phyloP scores from a whole-genome alignment of 2,113 vertebrate species.

The Montifringilla adamsi region DNA sequence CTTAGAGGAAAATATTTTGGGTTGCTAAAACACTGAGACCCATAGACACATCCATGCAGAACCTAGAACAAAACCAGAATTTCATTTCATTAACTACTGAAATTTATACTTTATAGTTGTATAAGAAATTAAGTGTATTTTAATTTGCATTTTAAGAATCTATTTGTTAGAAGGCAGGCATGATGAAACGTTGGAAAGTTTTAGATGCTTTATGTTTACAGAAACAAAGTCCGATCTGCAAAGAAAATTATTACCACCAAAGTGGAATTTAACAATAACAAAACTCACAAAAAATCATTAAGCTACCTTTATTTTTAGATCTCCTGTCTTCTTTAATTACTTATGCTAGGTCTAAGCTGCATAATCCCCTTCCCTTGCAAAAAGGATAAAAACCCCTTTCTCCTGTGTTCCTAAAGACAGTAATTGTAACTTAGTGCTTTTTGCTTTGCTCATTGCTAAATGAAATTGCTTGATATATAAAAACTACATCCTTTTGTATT shows the following conservation, averaged over 20 bases:
- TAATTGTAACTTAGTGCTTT: neutral
- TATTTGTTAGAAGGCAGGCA: neutral
- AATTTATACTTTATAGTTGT: neutral
- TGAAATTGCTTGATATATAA: neutral
- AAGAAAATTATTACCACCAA: neutral
- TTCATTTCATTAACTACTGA: neutral
- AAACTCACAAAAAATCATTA: neutral
- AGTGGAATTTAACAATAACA: neutral
- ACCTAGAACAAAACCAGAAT: constrained; percentile 75
- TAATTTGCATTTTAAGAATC: neutral
- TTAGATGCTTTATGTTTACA: neutral
- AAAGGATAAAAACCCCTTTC: neutral
- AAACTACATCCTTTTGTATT: neutral
- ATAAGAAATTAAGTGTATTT: neutral
- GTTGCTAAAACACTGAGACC: constrained; percentile 94
- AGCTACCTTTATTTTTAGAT: constrained; percentile 25
- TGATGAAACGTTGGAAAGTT: neutral
- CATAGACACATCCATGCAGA: constrained; percentile 95
- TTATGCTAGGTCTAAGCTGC: neutral
- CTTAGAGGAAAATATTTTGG: constrained; percentile 92
- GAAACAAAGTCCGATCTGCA: neutral
- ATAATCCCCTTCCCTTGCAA: constrained; percentile 9
- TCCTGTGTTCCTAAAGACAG: neutral
- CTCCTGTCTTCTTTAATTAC: neutral
- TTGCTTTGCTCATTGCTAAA: neutral